Conservation (phyloP, 2,888 invertebrate genomes). For the Metalampra italica region DNA sequence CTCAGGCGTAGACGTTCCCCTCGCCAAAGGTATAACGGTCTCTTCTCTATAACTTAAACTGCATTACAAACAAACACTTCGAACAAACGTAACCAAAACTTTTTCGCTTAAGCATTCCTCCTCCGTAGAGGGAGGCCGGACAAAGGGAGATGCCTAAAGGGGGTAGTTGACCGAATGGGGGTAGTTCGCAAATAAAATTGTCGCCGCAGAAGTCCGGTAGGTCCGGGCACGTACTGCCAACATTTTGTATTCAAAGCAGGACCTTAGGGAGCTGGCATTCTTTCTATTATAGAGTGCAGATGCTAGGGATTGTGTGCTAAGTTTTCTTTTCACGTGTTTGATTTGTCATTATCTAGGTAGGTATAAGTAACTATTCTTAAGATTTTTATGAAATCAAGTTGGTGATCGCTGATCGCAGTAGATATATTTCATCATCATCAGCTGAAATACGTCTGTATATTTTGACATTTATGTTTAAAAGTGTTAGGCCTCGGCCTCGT, state of each 20-base stretch:
- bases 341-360: not conserved
- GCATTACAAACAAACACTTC: not conserved
- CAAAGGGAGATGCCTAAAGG: constrained; percentile 40
- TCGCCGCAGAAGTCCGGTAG: constrained; percentile 39
- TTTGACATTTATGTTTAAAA: not conserved
- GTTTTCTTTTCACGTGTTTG: constrained; percentile 8
- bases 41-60: no score
- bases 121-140: constrained; percentile 26
- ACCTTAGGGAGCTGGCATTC: constrained; percentile 36
- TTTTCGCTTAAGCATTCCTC: constrained; percentile 31
- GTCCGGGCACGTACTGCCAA: constrained; percentile 41
- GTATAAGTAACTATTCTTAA: no score
- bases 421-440: no score
- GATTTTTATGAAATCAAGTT: no score
- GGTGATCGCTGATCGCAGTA: not conserved
- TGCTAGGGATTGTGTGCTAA: constrained; percentile 5
- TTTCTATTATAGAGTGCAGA: constrained; percentile 33
- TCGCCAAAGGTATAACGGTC: no score
- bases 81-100: constrained; percentile 24
- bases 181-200: constrained; percentile 55
- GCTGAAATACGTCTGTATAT: no score
- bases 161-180: constrained; percentile 18
- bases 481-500: no score
- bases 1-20: no score
- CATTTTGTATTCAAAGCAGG: constrained; percentile 59